Evolutionary conservation across 1,140 invertebrate species (phyloP), one percentile per base, ranked within the genome.

Genomic region (Ganaspis sp.): DNA sequence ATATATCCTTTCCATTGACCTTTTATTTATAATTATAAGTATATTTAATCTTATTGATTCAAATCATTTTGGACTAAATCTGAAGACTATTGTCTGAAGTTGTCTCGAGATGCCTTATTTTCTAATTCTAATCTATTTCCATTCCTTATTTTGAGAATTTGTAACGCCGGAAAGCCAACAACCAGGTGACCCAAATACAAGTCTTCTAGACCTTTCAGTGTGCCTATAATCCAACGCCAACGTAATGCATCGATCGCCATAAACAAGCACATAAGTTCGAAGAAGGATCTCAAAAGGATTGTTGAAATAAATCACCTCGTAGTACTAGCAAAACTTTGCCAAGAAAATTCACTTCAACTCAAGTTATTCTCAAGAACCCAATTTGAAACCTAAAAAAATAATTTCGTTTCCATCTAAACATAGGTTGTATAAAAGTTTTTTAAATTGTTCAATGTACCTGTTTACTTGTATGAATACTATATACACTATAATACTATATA

Each of bases 121-220:
- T n/a, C n/a, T n/a, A n/a, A n/a, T n/a, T n/a, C n/a, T n/a, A n/a
- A n/a, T n/a, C n/a, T n/a, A n/a, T n/a, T n/a, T n/a, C n/a, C n/a
- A n/a, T 17, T 49, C 45, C 45, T 49, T 49, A 49, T 49, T 17
- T 49, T 49, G 45, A n/a, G 45, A 17, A 49, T 49, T n/a, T 40
- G 78, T 54, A 64, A 78, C 75, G 29, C 15, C 76, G 76, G 74
- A 80, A 83, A 12, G 69, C 64, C 11, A 19, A 29, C 38, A 82
- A 77, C 69, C 75, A 58, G 72, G 23, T 82, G 78, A 86, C 80
- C 80, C 77, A 64, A 83, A 85, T 83, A 75, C 73, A 49, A 77
- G 17, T 40, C 37, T 54, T 49, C n/a, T 49, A 49, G 45, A 49
- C n/a, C n/a, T 17, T 49, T 49, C n/a, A 2, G 45, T 49, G 45